Evolutionary conservation across 1,140 invertebrate genomes (phyloP).

Genomic region (Drosophila bipectinata): DNA sequence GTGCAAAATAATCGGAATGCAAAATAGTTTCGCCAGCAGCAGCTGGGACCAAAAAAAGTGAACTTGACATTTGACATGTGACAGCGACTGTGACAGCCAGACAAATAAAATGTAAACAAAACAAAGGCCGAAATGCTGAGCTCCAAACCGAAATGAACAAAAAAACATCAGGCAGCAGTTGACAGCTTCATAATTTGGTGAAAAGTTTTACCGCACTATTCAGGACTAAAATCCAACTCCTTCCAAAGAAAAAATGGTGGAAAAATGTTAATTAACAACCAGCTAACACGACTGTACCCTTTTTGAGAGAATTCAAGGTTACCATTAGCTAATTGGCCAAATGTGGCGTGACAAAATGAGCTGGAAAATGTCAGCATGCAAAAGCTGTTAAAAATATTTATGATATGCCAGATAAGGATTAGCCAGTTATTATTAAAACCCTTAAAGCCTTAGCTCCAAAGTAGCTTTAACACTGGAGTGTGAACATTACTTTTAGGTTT

Average conservation of each 20-base stretch:
- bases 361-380: constrained; percentile 35
- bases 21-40: constrained; percentile 64
- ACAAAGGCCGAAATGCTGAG: constrained; percentile 13
- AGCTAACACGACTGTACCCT: constrained; percentile 20
- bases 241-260: not conserved
- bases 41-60: constrained; percentile 59
- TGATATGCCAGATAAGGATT: constrained; percentile 27
- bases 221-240: not conserved
- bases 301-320: constrained; percentile 21
- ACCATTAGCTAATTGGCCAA: constrained; percentile 57
- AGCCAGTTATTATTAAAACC: constrained; percentile 2
- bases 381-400: constrained; percentile 46
- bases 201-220: constrained; percentile 18
- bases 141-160: constrained; percentile 20
- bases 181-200: constrained; percentile 44
- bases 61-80: constrained; percentile 72
- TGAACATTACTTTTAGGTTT: not conserved
- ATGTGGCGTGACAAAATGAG: constrained; percentile 50
- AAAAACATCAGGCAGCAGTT: constrained; percentile 21
- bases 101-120: constrained; percentile 61
- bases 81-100: constrained; percentile 62
- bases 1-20: constrained; percentile 67
- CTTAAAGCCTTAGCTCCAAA: not conserved
- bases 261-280: constrained; percentile 18
- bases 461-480: constrained; percentile 13